Evolutionary conservation across 2,888 invertebrate genomes (phyloP).

Genomic region (Aplocera efformata): DNA sequence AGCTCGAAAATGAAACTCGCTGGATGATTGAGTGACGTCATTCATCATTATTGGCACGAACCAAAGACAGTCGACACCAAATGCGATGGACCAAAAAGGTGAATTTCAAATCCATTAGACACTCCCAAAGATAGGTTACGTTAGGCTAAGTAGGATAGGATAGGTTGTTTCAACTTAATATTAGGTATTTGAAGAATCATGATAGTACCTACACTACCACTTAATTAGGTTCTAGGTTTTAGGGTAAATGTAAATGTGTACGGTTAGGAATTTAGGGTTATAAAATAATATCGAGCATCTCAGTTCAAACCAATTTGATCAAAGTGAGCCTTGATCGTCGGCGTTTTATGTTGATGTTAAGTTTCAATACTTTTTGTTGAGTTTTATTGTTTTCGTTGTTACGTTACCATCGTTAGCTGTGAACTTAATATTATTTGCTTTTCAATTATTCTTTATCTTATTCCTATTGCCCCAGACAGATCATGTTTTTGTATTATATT

Average conservation of each 20-base stretch:
- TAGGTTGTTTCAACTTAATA: slow-evolving; percentile 27
- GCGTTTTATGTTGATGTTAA: slow-evolving; percentile 59
- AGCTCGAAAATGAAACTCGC: too few relatives aligned
- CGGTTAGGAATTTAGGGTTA: slow-evolving; percentile 10
- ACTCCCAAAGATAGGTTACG: slow-evolving; percentile 58
- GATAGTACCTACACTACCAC: slow-evolving; percentile 3
- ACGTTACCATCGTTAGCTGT: slow-evolving; percentile 30
- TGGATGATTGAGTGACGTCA: too few relatives aligned
- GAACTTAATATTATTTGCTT: neutral
- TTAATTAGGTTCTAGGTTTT: slow-evolving; percentile 3
- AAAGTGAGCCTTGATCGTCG: slow-evolving; percentile 71
- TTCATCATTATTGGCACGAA: neutral
- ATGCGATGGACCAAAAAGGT: slow-evolving; percentile 34
- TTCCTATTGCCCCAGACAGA: too few relatives aligned
- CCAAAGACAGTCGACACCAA: slow-evolving; percentile 25
- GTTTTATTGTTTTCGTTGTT: slow-evolving; percentile 41
- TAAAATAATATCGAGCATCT: slow-evolving; percentile 22
- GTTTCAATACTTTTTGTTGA: slow-evolving; percentile 47
- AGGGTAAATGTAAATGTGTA: slow-evolving; percentile 7
- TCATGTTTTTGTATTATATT: too few relatives aligned
- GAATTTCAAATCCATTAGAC: slow-evolving; percentile 40
- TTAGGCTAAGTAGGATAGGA: slow-evolving; percentile 35
- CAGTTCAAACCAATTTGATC: slow-evolving; percentile 32
- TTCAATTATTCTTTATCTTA: slow-evolving; percentile 5
- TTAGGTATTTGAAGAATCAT: slow-evolving; percentile 14